phyloP scores from a whole-genome alignment of 2,888 invertebrate species.

The Temnothorax ravouxi region DNA sequence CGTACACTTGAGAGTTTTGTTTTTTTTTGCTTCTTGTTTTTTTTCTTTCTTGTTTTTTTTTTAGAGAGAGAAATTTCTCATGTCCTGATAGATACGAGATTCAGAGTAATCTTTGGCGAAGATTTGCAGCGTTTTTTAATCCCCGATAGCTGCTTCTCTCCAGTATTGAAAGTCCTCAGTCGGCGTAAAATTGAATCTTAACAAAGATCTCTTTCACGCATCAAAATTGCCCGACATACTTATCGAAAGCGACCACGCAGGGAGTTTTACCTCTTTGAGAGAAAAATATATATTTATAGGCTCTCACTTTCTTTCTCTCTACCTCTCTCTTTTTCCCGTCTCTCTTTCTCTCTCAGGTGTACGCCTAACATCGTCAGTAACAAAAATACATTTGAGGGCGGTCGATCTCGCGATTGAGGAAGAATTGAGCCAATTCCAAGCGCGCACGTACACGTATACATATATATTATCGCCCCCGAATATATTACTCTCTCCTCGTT shows the following conservation, averaged over 20 bases:
- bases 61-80: neutral
- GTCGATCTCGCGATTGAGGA: constrained; percentile 40
- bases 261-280: neutral
- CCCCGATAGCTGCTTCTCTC: neutral
- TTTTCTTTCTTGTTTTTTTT: no score
- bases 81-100: neutral
- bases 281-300: constrained; percentile 20
- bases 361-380: constrained; percentile 18
- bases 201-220: constrained; percentile 15
- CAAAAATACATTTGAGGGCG: constrained; percentile 34
- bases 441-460: constrained; percentile 37
- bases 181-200: neutral
- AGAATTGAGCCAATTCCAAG: constrained; percentile 51
- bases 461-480: constrained; percentile 25
- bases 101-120: neutral
- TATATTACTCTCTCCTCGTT: constrained; percentile 33
- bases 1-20: constrained; percentile 26
- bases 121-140: constrained; percentile 7
- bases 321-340: neutral
- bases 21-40: neutral
- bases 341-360: neutral
- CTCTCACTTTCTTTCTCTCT: neutral
- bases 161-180: neutral
- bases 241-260: neutral
- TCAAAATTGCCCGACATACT: neutral